Conservation (phyloP, 1,140 invertebrate genomes). For the Bombus breviceps region DNA sequence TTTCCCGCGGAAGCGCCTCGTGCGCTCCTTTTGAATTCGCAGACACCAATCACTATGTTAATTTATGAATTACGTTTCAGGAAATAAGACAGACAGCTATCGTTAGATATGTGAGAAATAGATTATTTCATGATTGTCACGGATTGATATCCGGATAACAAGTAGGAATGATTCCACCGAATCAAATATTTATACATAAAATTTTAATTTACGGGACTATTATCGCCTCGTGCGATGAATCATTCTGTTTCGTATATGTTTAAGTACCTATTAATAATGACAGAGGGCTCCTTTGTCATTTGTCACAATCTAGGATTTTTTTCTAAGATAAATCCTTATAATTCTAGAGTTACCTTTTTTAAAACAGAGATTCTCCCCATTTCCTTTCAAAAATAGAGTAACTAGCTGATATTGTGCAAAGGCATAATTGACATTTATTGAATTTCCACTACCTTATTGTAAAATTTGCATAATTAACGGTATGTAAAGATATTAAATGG, state of each 20-base stretch:
- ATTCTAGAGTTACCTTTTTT: too few relatives aligned
- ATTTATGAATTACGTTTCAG: conserved; percentile 14
- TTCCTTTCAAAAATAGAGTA: too few relatives aligned
- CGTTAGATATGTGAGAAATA: not conserved
- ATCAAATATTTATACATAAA: not conserved
- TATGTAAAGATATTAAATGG: not conserved
- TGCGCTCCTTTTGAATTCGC: conserved; percentile 2
- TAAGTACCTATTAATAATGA: too few relatives aligned
- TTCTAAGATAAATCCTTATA: too few relatives aligned
- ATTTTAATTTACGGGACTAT: not conserved
- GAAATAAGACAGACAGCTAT: not conserved
- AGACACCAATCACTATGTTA: not conserved
- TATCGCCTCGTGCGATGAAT: not conserved
- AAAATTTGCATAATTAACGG: too few relatives aligned
- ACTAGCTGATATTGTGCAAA: too few relatives aligned
- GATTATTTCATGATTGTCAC: not conserved
- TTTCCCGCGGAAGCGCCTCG: not conserved
- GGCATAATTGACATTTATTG: too few relatives aligned
- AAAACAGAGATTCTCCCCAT: too few relatives aligned
- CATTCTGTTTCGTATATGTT: too few relatives aligned
- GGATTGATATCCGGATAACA: not conserved
- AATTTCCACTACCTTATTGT: too few relatives aligned
- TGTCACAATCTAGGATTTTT: too few relatives aligned
- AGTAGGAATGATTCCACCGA: not conserved
- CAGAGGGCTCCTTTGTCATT: too few relatives aligned